Conservation (phyloP, 2,113 vertebrate genomes). For the Oreamnos americanus region DNA sequence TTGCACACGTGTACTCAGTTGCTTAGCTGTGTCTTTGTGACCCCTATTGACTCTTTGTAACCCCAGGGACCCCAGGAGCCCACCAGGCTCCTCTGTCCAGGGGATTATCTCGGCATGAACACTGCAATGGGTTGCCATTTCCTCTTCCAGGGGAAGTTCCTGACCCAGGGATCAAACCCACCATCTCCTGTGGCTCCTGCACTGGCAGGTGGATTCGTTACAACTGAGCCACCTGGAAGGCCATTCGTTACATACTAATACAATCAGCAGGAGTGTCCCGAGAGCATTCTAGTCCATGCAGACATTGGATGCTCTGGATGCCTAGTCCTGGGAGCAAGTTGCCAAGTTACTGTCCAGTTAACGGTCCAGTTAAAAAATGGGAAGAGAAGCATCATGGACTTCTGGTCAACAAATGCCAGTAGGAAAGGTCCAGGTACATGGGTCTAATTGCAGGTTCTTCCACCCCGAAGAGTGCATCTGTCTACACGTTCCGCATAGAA, state of each 20-base stretch:
- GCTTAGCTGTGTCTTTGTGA: not conserved
- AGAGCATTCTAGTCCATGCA: not conserved
- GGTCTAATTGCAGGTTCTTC: not conserved
- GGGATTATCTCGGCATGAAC: not conserved
- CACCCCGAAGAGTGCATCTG: accelerated
- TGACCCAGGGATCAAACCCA: not conserved
- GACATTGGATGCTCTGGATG: not conserved
- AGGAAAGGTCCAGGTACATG: not conserved
- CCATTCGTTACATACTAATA: not conserved
- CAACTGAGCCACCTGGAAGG: not conserved
- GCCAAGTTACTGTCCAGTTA: not conserved
- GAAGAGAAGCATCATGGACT: not conserved
- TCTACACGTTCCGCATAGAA: not conserved
- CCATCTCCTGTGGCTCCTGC: not conserved
- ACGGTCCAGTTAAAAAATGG: not conserved
- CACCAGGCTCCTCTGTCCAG: not conserved
- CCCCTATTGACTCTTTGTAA: not conserved
- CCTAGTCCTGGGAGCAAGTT: not conserved
- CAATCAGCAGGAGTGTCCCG: not conserved
- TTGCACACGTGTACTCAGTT: not conserved
- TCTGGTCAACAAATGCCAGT: not conserved
- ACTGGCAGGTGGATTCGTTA: not conserved
- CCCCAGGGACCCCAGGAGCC: not conserved
- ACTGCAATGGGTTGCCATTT: not conserved
- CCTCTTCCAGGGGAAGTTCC: not conserved